phyloP scores from a whole-genome alignment of 1,140 invertebrate genomes.

The Cherax destructor region DNA sequence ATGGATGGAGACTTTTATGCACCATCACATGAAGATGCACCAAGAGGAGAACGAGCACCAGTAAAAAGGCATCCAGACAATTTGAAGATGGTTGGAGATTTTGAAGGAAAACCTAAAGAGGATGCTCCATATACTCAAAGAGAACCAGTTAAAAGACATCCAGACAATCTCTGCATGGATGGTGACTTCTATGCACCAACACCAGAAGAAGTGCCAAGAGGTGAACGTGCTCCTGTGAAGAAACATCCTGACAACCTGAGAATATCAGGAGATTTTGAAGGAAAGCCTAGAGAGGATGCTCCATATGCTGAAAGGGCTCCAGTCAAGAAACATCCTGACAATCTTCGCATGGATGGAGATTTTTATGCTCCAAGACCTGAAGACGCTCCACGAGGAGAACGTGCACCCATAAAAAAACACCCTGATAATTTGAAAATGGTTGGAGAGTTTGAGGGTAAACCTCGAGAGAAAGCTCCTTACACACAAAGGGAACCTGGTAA shows the following conservation, averaged over 20 bases:
- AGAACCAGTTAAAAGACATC: conserved; percentile 26
- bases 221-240: conserved; percentile 48
- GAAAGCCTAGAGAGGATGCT: conserved; percentile 40
- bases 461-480: conserved; percentile 73
- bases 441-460: conserved; percentile 39
- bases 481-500: conserved; percentile 74
- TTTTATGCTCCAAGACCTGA: conserved; percentile 41
- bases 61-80: conserved; percentile 50
- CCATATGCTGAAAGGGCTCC: conserved; percentile 41
- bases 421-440: conserved; percentile 39
- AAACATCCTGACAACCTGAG: conserved; percentile 44
- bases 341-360: conserved; percentile 50
- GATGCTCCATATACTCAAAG: conserved; percentile 37
- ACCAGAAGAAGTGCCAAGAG: conserved; percentile 39
- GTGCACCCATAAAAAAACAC: conserved; percentile 39
- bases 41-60: conserved; percentile 36
- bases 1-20: conserved; percentile 48
- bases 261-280: conserved; percentile 40
- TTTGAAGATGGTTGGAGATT: conserved; percentile 35
- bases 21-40: conserved; percentile 33
- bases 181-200: conserved; percentile 49
- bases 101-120: conserved; percentile 43
- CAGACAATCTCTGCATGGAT: conserved; percentile 47
- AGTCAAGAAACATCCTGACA: conserved; percentile 41
- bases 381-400: conserved; percentile 46